Percentiles rank a stretch among this genome's conserved stretches.
Evolutionary conservation across 2,113 vertebrate species (phyloP).

Genomic region (Aplodontia rufa): DNA sequence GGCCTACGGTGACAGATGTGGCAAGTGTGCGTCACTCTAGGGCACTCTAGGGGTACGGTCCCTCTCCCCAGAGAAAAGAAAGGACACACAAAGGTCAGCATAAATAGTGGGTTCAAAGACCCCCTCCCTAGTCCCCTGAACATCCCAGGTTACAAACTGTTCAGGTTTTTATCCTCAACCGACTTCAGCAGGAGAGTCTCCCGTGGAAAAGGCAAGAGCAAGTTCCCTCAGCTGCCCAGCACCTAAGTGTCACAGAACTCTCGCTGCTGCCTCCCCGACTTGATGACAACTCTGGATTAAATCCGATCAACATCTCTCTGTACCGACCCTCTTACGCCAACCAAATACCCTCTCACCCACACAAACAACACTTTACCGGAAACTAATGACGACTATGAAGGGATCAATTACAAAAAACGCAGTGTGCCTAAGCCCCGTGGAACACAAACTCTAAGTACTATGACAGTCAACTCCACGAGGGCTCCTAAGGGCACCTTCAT

Average conservation of each 20-base stretch:
- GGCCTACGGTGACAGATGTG: fast-evolving
- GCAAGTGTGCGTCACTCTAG: fast-evolving
- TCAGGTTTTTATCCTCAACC: not conserved
- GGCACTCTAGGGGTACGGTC: no score
- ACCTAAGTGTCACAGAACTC: not conserved
- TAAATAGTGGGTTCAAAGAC: not conserved
- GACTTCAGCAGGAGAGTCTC: not conserved
- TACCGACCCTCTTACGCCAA: not conserved
- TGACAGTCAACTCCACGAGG: not conserved
- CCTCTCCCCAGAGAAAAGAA: not conserved
- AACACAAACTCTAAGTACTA: no score
- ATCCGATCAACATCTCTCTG: not conserved
- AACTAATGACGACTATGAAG: not conserved
- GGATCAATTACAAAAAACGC: not conserved
- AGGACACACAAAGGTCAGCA: not conserved
- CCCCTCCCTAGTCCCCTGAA: not conserved
- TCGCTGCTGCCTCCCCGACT: fast-evolving
- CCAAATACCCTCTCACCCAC: not conserved
- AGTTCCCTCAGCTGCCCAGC: not conserved
- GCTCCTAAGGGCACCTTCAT: not conserved
- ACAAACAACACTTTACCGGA: not conserved
- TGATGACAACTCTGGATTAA: not conserved
- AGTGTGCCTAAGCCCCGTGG: not conserved
- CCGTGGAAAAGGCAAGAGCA: not conserved
- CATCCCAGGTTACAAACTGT: not conserved